These are phyloP conservation scores for Sinodicranocentrus sp. DNA, from an alignment of 2,888 invertebrate genomes.

Conservation along the genomic window DNA sequence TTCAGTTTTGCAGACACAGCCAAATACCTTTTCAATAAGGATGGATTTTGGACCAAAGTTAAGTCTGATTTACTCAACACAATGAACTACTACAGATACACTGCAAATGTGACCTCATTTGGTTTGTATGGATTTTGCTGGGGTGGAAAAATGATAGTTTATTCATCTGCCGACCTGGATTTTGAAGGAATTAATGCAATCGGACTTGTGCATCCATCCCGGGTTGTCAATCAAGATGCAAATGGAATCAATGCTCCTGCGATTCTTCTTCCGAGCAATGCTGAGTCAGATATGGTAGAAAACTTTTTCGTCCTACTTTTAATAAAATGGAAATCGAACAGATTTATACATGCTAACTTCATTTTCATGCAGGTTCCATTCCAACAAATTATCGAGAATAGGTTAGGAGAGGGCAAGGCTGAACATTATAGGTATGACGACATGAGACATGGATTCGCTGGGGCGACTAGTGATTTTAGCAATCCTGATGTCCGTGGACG, in stretches of 20 bases:
- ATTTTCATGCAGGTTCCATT: conserved; percentile 63
- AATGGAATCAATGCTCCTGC: conserved; percentile 60
- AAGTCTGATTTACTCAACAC: conserved; percentile 50
- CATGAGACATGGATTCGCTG: conserved; percentile 73
- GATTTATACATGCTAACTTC: no score
- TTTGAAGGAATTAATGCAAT: conserved; percentile 64
- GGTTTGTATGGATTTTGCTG: conserved; percentile 75
- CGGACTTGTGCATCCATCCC: conserved; percentile 72
- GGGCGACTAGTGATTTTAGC: conserved; percentile 71
- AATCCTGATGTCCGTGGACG: conserved; percentile 48
- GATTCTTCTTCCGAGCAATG: conserved; percentile 66
- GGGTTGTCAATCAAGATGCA: conserved; percentile 66
- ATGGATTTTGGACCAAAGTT: conserved; percentile 56
- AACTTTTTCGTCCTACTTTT: neutral
- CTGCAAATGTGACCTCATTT: conserved; percentile 57
- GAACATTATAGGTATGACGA: conserved; percentile 72
- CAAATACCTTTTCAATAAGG: conserved; percentile 44
- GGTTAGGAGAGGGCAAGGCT: conserved; percentile 39
- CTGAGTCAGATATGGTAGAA: conserved; percentile 73
- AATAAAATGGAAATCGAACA: no score
- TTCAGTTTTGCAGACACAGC: conserved; percentile 50
- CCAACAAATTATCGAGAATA: conserved; percentile 33
- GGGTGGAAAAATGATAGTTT: conserved; percentile 73
- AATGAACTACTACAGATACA: conserved; percentile 60
- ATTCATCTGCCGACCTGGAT: conserved; percentile 57